Evolutionary conservation across 92 coral and sea anemone species (phyloP).

Genomic region (Porites divaricata): DNA sequence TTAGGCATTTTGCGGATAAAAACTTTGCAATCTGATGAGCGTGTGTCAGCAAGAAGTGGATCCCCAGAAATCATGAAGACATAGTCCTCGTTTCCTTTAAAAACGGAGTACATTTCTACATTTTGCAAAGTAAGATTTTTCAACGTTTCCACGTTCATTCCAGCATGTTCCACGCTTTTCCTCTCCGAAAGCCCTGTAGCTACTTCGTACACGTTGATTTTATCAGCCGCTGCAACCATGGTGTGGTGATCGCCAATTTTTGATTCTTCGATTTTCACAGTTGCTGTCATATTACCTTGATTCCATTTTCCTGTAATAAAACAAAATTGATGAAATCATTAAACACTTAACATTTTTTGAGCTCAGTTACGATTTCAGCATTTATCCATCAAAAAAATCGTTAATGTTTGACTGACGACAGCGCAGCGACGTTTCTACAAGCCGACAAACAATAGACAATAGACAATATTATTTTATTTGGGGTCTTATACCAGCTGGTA

Average conservation of each 20-base stretch:
- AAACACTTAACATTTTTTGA: neutral
- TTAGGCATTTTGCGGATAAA: constrained; percentile 87
- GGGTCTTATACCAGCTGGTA: too few relatives aligned
- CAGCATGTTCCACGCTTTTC: constrained; percentile 81
- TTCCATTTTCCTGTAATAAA: constrained; percentile 80
- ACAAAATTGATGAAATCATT: neutral
- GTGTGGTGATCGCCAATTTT: constrained; percentile 92
- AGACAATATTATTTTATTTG: too few relatives aligned
- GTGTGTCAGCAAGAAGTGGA: constrained; percentile 65
- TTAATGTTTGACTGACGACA: too few relatives aligned
- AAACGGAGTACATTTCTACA: constrained; percentile 95
- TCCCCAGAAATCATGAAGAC: constrained; percentile 94
- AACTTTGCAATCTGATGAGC: constrained; percentile 79
- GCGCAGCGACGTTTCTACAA: too few relatives aligned
- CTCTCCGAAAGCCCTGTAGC: constrained; percentile 79
- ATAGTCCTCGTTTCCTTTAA: constrained; percentile 88
- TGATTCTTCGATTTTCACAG: constrained; percentile 84
- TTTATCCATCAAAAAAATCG: too few relatives aligned
- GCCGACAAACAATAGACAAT: too few relatives aligned
- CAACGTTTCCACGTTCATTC: constrained; percentile 71
- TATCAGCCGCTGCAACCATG: constrained; percentile 82
- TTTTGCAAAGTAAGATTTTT: constrained; percentile 69
- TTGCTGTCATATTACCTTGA: constrained; percentile 85
- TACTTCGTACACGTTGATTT: constrained; percentile 77
- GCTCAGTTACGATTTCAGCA: neutral